Base-by-base conservation (phyloP, 2,888 invertebrate species). In the Cyrtodaria siliqua region DNA sequence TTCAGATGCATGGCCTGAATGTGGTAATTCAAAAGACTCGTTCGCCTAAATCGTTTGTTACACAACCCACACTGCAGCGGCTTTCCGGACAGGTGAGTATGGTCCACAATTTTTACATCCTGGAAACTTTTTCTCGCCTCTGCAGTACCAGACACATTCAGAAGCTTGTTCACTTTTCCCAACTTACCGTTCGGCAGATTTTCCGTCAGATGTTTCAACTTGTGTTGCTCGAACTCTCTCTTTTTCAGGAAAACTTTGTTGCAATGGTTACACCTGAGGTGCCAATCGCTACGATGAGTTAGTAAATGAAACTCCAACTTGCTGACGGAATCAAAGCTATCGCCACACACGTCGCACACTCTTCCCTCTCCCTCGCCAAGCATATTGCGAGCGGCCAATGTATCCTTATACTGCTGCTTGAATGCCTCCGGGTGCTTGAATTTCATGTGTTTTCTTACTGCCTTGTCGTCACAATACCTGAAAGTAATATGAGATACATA, bases 61-160 rank as follows among this genome's bases (percentile, higher is more conserved):
- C 79, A 79, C 12, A 79, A n/a, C 6, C 23, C 44, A 67, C 79
- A 79, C 40, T 62, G 42, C 12, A 66, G 23, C 29, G 42, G 63
- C 24, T 61, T 52, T 23, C 64, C 64, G 9, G 55, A 40, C 14
- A 50, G 40, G 49, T 57, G 20, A 27, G 20, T 26, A 16, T 67
- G 53, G 20, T 63, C 40, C 14, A 27, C 50, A 16, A 62, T 52
- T 23, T 47, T 52, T n/a, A 56, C 12, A 44, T 38, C 68, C 12
- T 23, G 16, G 42, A 42, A 40, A n/a, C 18, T 14, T 61, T 14
- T 61, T 40, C 14, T 59, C 24, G 8, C 29, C n/a, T 27, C 38
- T 53, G 12, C 20, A 44, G 33, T 33, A 33, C 33, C 33, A 8
- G 33, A 33, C 4, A 33, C 33, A 33, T 33, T 33, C 12, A 33